Conservation (phyloP, 2,797 vertebrate genomes). For the Decapterus maruadsi region DNA sequence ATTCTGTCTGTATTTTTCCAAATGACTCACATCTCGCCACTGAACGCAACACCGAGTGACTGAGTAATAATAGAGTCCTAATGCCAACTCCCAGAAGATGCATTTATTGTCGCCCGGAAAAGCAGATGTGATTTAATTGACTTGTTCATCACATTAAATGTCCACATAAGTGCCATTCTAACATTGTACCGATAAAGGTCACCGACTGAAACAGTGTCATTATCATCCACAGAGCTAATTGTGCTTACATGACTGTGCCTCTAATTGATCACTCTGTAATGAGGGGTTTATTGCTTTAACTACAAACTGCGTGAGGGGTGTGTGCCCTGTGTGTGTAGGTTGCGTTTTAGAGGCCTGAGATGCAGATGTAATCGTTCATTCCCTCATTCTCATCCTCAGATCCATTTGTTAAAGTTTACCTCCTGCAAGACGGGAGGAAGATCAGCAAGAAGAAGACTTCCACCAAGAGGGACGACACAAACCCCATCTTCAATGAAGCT, state of each 20-base stretch:
- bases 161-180: conserved; percentile 16
- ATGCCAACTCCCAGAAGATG: conserved; percentile 6
- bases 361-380: not conserved
- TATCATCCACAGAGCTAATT: conserved; percentile 24
- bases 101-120: conserved; percentile 12
- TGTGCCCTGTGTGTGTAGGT: not conserved
- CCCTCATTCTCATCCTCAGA: conserved; percentile 81
- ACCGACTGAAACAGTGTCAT: conserved; percentile 7
- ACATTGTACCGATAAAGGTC: conserved; percentile 34
- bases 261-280: conserved; percentile 33
- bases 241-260: not conserved
- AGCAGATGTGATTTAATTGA: conserved; percentile 14
- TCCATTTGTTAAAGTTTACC: conserved; percentile 98
- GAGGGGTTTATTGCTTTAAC: conserved; percentile 9
- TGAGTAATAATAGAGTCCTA: conserved; percentile 12
- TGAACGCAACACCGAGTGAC: not conserved
- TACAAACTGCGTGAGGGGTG: not conserved
- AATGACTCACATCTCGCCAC: not conserved
- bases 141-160: conserved; percentile 20
- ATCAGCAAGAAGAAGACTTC: conserved; percentile 99
- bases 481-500: conserved; percentile 98
- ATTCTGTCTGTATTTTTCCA: not conserved
- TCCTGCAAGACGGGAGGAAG: conserved; percentile 97
- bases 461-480: conserved; percentile 93
- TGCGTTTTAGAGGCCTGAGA: not conserved